phyloP scores from a whole-genome alignment of 2,888 invertebrate genomes.

The Pandemis corylana region DNA sequence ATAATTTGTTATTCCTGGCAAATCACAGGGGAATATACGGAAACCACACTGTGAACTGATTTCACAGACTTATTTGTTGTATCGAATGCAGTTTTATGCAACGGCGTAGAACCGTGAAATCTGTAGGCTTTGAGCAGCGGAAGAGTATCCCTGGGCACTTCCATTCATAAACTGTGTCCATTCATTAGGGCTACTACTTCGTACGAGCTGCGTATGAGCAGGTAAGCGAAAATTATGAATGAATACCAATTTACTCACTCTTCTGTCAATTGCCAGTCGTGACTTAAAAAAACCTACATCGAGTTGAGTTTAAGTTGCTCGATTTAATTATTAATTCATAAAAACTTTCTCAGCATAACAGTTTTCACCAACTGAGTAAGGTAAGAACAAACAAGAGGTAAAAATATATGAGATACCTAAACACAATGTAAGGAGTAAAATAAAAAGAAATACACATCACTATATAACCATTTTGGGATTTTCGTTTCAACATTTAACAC shows the following conservation, averaged over 20 bases:
- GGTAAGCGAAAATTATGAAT: constrained; percentile 70
- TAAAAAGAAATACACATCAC: too few relatives aligned
- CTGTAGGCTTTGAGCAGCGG: constrained; percentile 71
- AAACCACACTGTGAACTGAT: constrained; percentile 56
- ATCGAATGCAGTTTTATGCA: constrained; percentile 78
- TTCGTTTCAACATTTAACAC: not conserved
- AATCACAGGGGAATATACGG: constrained; percentile 59
- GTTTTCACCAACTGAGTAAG: too few relatives aligned
- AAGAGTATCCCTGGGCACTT: constrained; percentile 65
- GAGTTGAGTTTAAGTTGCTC: too few relatives aligned
- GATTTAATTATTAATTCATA: too few relatives aligned
- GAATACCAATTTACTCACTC: constrained; percentile 53
- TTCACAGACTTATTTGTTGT: constrained; percentile 62
- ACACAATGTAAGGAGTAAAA: too few relatives aligned
- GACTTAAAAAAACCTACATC: constrained; percentile 7
- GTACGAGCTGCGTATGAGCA: constrained; percentile 60
- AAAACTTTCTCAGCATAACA: too few relatives aligned
- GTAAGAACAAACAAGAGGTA: too few relatives aligned
- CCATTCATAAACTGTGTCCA: constrained; percentile 66
- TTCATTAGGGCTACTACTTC: constrained; percentile 74
- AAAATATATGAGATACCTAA: too few relatives aligned
- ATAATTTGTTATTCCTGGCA: constrained; percentile 68
- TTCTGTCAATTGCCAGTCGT: constrained; percentile 31
- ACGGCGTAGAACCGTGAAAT: constrained; percentile 78
- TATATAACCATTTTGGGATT: too few relatives aligned